Evolutionary conservation across 2,113 vertebrate species (phyloP), one percentile per base, ranked within the genome.

Genomic region (Eretmochelys imbricata): DNA sequence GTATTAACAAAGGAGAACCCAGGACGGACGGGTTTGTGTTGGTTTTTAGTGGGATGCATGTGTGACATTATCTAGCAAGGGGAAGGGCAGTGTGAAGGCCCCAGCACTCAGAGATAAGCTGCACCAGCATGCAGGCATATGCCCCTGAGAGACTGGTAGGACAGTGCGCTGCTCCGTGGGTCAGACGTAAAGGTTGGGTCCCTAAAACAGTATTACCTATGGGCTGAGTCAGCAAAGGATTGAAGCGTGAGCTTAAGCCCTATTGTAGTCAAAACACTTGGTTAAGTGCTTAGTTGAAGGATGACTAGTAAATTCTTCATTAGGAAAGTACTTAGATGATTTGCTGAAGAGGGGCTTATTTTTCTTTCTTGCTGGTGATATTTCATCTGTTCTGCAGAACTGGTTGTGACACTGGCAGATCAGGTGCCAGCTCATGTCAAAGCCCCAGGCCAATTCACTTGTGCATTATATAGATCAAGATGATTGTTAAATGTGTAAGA

Each of bases 271-370:
- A 0, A n/a, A 84, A 1, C 72, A 80, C 92, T 93, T 85, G 93
- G 17, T 90, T 95, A 49, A 88, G 84, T 0, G 4, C 49, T 95
- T 91, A 94, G 81, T 80, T 87, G 87, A 91, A 57, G 22, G 27
- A 59, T 29, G 10, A 59, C 57, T 59, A 59, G 11, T 59, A 59
- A 59, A 59, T 59, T 59, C 57, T 29, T 59, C 5, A 31, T 4
- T 96, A 88, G 90, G 92, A 49, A 75, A 87, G 81, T 12, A 24
- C 80, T 90, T 46, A 10, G 93, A 90, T 81, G 75, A 88, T 94
- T 89, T 91, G 91, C 86, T 89, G 13, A 69, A n/a, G 8, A 13
- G 35, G 65, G 7, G 35, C 65, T 69, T n/a, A 20, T n/a, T n/a
- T 69, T 69, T 69, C 65, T n/a, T 38, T 69, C 65, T 69, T 35